phyloP scores from a whole-genome alignment of 2,888 invertebrate species.

The Sceliomorpha sp. region DNA sequence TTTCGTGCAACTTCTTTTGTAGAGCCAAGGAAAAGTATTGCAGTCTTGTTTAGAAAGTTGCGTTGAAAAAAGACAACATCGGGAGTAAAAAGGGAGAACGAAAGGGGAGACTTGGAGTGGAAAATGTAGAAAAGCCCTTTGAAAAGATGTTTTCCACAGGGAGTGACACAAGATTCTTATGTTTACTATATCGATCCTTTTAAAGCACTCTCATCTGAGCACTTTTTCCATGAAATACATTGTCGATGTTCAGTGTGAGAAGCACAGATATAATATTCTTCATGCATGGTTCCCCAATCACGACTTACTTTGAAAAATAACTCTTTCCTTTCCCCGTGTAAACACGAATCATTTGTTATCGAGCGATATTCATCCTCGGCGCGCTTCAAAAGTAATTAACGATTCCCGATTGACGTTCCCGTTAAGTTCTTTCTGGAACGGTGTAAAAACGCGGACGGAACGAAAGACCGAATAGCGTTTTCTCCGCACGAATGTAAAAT shows the following conservation, averaged over 20 bases:
- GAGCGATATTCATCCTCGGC: slow-evolving; percentile 23
- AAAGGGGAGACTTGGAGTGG: slow-evolving; percentile 37
- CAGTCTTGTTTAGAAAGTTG: slow-evolving; percentile 35
- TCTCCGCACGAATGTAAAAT: slow-evolving; percentile 16
- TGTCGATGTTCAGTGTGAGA: slow-evolving; percentile 20
- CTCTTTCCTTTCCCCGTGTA: not conserved
- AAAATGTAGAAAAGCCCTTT: slow-evolving; percentile 49
- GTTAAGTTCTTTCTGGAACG: slow-evolving; percentile 7
- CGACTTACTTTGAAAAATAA: slow-evolving; percentile 6
- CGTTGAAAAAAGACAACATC: slow-evolving; percentile 20
- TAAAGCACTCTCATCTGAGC: slow-evolving; percentile 43
- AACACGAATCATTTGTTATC: slow-evolving; percentile 15
- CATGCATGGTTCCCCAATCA: not conserved
- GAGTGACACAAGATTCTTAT: slow-evolving; percentile 51
- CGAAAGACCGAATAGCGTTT: not conserved
- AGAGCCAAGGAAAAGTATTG: slow-evolving; percentile 23
- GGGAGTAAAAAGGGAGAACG: slow-evolving; percentile 33
- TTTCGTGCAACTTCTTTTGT: slow-evolving; percentile 12
- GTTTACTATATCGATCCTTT: slow-evolving; percentile 55
- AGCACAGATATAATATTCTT: slow-evolving; percentile 25
- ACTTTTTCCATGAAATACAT: slow-evolving; percentile 39
- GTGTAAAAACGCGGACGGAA: slow-evolving; percentile 10
- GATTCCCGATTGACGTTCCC: slow-evolving; percentile 25
- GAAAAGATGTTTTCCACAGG: slow-evolving; percentile 55
- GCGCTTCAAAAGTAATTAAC: slow-evolving; percentile 25